Percentiles rank a stretch among this genome's conserved stretches.
phyloP scores from a whole-genome alignment of 2,797 vertebrate species.

The Rhodeus uyekii region DNA sequence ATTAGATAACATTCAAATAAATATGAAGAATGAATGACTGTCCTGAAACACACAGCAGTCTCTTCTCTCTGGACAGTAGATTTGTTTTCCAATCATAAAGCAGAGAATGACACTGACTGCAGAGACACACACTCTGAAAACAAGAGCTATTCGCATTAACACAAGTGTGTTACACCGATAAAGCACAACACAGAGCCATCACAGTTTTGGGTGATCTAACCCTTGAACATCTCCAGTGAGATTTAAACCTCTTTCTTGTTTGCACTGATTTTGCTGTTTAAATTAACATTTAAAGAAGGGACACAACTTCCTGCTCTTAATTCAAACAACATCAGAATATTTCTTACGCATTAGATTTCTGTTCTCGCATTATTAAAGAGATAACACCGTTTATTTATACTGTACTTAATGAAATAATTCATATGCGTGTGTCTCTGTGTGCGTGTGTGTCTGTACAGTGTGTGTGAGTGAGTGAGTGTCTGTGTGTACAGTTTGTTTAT shows the following conservation, averaged over 20 bases:
- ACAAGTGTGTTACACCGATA: background rate
- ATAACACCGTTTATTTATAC: background rate
- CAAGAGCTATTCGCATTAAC: no score
- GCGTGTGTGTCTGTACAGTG: constrained; percentile 24
- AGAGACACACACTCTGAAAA: background rate
- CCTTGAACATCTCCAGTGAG: background rate
- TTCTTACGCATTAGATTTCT: background rate
- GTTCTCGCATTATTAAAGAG: background rate
- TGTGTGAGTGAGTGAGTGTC: background rate
- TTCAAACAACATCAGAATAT: background rate
- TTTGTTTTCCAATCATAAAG: background rate
- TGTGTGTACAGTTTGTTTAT: background rate
- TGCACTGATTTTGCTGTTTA: background rate
- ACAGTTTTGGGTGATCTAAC: background rate
- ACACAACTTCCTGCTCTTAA: no score
- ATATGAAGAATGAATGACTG: background rate
- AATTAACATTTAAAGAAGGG: background rate
- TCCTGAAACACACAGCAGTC: background rate
- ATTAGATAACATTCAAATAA: no score
- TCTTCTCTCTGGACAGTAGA: background rate
- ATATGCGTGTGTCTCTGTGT: constrained; percentile 25
- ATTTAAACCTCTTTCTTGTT: background rate
- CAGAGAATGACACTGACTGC: background rate
- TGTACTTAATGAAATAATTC: background rate
- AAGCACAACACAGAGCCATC: background rate